A percentile compares a stretch with the other conserved stretches of the same genome.
phyloP scores from a whole-genome alignment of 2,888 invertebrate species.

The Clanis bilineata region DNA sequence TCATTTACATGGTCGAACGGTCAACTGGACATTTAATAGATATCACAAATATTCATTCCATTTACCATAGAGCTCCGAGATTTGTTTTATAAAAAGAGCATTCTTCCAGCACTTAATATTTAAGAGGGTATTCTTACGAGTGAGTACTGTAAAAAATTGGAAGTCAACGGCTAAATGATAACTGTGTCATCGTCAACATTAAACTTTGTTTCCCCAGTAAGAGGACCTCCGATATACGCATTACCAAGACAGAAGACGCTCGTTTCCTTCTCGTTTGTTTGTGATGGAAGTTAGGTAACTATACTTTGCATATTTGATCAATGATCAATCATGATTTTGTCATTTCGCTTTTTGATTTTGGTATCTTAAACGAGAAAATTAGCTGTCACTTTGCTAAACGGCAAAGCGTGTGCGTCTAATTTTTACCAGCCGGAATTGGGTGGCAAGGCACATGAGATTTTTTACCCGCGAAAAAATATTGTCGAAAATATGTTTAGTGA shows the following conservation, averaged over 20 bases:
- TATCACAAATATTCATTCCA: not conserved
- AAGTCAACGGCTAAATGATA: not conserved
- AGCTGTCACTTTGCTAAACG: not conserved
- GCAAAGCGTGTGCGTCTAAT: not conserved
- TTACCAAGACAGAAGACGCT: not conserved
- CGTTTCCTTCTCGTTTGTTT: not conserved
- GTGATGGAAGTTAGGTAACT: not conserved
- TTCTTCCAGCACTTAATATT: not conserved
- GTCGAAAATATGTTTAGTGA: too few relatives aligned
- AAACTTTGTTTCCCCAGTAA: slow-evolving; percentile 4
- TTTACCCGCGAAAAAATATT: not conserved
- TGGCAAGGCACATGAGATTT: not conserved
- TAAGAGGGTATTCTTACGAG: not conserved
- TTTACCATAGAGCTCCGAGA: not conserved
- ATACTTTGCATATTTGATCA: not conserved
- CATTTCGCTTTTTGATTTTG: not conserved
- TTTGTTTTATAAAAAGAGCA: too few relatives aligned
- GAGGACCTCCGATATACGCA: not conserved
- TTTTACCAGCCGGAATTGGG: not conserved
- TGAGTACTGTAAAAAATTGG: not conserved
- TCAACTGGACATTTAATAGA: not conserved
- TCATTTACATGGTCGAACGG: not conserved
- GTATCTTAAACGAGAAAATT: not conserved
- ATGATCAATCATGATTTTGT: not conserved
- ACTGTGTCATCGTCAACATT: not conserved